These are phyloP conservation scores for Cheilosia urbana DNA, from an alignment of 2,888 invertebrate genomes.

Conservation along the genomic window DNA sequence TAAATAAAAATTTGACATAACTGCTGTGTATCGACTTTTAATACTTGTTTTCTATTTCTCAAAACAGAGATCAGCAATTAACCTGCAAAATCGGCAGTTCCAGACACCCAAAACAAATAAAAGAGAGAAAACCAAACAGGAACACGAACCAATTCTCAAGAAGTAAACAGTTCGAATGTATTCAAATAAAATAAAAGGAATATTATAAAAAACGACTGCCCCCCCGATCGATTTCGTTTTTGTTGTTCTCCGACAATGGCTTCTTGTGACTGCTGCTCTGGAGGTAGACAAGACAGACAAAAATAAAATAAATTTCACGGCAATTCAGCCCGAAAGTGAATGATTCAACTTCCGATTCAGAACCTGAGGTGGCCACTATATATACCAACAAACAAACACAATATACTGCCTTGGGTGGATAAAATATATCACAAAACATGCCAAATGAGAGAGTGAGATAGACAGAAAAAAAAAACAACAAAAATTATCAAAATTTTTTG, in stretches of 20 bases:
- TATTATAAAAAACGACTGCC: conserved; percentile 13
- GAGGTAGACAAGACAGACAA: conserved; percentile 38
- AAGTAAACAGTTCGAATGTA: conserved; percentile 30
- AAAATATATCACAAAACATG: conserved; percentile 22
- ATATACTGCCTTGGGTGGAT: not conserved
- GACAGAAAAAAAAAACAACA: conserved; percentile 11
- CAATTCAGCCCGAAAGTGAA: conserved; percentile 39
- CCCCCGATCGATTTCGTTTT: conserved; percentile 31
- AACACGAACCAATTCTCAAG: conserved; percentile 35
- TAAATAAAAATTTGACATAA: too few species aligned
- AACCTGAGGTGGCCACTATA: conserved; percentile 13
- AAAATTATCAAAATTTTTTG: conserved; percentile 47
- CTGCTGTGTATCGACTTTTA: too few species aligned
- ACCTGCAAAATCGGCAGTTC: not conserved
- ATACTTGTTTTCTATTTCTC: not conserved
- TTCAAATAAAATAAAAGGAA: not conserved
- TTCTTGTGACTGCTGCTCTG: conserved; percentile 15
- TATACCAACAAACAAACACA: not conserved
- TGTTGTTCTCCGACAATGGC: conserved; percentile 10
- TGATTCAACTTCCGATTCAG: conserved; percentile 58
- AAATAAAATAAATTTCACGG: conserved; percentile 39
- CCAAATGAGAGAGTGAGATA: conserved; percentile 1
- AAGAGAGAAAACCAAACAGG: not conserved
- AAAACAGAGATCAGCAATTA: not conserved
- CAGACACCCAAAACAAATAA: conserved; percentile 10